phyloP scores from a whole-genome alignment of 1,140 invertebrate species.

The Adelges cooleyi region DNA sequence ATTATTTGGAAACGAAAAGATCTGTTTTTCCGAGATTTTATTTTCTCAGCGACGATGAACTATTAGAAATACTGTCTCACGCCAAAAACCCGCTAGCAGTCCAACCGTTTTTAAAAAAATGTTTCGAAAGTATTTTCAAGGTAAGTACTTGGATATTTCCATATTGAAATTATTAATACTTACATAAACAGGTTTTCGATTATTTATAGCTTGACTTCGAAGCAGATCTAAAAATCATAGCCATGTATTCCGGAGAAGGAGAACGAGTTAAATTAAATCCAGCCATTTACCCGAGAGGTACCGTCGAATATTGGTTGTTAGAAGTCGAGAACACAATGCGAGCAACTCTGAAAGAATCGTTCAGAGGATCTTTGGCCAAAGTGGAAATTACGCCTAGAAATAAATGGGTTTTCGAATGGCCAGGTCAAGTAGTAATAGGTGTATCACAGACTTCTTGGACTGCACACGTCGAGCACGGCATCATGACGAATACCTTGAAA shows the following conservation, averaged over 20 bases:
- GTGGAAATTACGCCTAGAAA: conserved; percentile 46
- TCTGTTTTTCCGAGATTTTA: conserved; percentile 79
- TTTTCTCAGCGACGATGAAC: conserved; percentile 95
- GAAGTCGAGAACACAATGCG: conserved; percentile 82
- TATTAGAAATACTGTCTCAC: conserved; percentile 90
- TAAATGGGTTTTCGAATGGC: conserved; percentile 49
- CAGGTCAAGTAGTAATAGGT: conserved; percentile 57
- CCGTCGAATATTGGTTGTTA: conserved; percentile 77
- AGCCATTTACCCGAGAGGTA: conserved; percentile 62
- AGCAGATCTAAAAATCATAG: conserved; percentile 50
- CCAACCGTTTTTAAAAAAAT: conserved; percentile 77
- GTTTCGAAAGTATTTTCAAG: conserved; percentile 69
- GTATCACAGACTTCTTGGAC: conserved; percentile 56
- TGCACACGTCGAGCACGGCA: conserved; percentile 53
- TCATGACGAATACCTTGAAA: conserved; percentile 49
- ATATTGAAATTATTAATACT: no score
- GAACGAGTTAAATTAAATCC: conserved; percentile 55
- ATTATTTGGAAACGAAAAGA: conserved; percentile 63
- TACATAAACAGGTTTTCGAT: no score
- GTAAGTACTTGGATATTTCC: no score
- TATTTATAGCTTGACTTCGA: conserved; percentile 38
- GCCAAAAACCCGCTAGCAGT: conserved; percentile 92
- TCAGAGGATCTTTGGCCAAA: conserved; percentile 51
- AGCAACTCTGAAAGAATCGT: conserved; percentile 44
- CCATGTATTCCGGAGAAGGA: conserved; percentile 76